These are phyloP conservation scores for Platypus cylindrus DNA, from an alignment of 2,888 invertebrate genomes.

Conservation along the genomic window DNA sequence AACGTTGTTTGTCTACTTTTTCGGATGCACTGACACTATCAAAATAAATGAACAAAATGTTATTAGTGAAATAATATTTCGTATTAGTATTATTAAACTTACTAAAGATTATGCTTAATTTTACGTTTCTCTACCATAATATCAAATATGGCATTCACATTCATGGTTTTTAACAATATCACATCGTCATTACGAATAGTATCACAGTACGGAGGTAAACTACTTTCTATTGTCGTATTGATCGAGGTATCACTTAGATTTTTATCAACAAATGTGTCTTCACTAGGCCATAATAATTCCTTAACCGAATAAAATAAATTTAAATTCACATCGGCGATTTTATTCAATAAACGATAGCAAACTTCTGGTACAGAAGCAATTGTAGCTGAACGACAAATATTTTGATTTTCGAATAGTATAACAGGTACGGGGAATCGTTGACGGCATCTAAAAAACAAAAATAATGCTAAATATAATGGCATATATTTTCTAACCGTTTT, in stretches of 20 bases:
- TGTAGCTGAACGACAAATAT: constrained; percentile 62
- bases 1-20: constrained; percentile 68
- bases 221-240: constrained; percentile 20
- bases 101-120: constrained; percentile 70
- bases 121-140: constrained; percentile 78
- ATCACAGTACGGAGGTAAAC: constrained; percentile 46
- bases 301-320: constrained; percentile 30
- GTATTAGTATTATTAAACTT: constrained; percentile 29
- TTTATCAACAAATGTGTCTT: constrained; percentile 7
- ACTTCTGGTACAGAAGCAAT: constrained; percentile 62
- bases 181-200: constrained; percentile 55
- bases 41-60: constrained; percentile 7
- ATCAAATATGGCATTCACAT: constrained; percentile 62
- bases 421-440: constrained; percentile 66
- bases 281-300: constrained; percentile 29
- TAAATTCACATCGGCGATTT: constrained; percentile 21
- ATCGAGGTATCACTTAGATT: constrained; percentile 9
- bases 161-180: constrained; percentile 52
- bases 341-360: constrained; percentile 55
- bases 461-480: constrained; percentile 1
- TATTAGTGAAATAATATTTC: neutral
- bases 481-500: neutral
- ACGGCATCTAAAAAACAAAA: constrained; percentile 42
- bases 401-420: constrained; percentile 60
- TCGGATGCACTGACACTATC: constrained; percentile 67